A percentile compares a stretch with the other conserved stretches of the same genome.
phyloP scores from a whole-genome alignment of 1,140 invertebrate genomes.

The Atta texana region DNA sequence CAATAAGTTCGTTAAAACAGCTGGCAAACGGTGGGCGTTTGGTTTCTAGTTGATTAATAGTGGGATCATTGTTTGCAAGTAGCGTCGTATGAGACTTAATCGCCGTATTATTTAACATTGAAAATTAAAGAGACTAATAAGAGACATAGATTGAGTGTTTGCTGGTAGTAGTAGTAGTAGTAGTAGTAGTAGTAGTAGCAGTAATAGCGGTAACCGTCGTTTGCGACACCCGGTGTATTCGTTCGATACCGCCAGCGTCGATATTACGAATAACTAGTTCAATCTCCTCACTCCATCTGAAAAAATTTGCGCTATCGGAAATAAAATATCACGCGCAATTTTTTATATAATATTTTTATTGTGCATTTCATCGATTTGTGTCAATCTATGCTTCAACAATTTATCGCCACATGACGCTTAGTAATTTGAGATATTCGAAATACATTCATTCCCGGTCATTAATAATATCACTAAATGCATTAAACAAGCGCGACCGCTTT shows the following conservation, averaged over 20 bases:
- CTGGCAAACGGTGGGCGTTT: neutral
- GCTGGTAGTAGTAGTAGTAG: neutral
- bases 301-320: slow-evolving; percentile 64
- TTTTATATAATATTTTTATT: slow-evolving; percentile 65
- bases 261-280: slow-evolving; percentile 65
- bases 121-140: slow-evolving; percentile 8
- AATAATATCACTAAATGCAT: slow-evolving; percentile 60
- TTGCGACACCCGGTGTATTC: slow-evolving; percentile 55
- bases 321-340: slow-evolving; percentile 61
- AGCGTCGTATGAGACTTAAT: neutral
- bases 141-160: neutral
- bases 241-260: slow-evolving; percentile 56
- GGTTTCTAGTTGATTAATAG: neutral
- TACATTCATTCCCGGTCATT: slow-evolving; percentile 52
- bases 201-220: neutral
- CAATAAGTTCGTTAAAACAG: neutral
- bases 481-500: slow-evolving; percentile 50
- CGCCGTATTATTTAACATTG: slow-evolving; percentile 16
- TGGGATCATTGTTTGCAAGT: neutral
- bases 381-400: slow-evolving; percentile 58
- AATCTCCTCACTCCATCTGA: slow-evolving; percentile 61
- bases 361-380: slow-evolving; percentile 61
- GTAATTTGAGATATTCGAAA: slow-evolving; percentile 63
- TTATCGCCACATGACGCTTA: slow-evolving; percentile 58
- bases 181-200: too few relatives aligned